Conservation (phyloP, 1,140 invertebrate species). For the Drosophila paulistorum region DNA sequence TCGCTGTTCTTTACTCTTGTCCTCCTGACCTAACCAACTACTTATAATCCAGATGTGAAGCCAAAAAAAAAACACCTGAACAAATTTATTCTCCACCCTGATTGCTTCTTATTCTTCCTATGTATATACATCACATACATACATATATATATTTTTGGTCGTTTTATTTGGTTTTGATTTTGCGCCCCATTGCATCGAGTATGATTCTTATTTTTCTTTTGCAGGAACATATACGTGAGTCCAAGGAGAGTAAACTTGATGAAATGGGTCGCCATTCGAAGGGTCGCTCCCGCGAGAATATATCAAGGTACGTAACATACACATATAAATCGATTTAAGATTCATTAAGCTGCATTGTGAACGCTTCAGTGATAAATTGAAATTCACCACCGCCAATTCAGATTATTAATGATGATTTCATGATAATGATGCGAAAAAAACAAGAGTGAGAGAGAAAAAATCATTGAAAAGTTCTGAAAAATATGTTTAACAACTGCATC, state of each 20-base stretch:
- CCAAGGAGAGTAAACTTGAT: conserved; percentile 89
- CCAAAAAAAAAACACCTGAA: too few species aligned
- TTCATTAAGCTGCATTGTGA: conserved; percentile 36
- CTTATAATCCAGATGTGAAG: too few species aligned
- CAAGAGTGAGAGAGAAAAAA: neutral
- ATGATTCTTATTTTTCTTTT: conserved; percentile 37
- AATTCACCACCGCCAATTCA: conserved; percentile 22
- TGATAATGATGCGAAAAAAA: neutral
- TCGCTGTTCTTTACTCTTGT: too few species aligned
- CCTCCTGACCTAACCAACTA: too few species aligned
- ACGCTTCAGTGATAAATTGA: conserved; percentile 24
- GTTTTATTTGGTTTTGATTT: conserved; percentile 2
- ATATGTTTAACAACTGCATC: too few species aligned
- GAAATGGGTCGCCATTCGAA: conserved; percentile 85
- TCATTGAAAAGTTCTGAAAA: too few species aligned
- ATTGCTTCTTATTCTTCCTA: conserved; percentile 1
- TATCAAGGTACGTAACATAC: conserved; percentile 76
- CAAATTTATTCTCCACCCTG: neutral
- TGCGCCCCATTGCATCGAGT: conserved; percentile 22
- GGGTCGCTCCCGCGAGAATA: conserved; percentile 78
- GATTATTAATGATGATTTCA: conserved; percentile 16
- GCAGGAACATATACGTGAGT: conserved; percentile 91
- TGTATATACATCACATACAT: neutral
- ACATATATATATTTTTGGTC: neutral
- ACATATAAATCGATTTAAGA: neutral